Conservation (phyloP, 2,113 vertebrate species). For the Cyanoliseus patagonus region DNA sequence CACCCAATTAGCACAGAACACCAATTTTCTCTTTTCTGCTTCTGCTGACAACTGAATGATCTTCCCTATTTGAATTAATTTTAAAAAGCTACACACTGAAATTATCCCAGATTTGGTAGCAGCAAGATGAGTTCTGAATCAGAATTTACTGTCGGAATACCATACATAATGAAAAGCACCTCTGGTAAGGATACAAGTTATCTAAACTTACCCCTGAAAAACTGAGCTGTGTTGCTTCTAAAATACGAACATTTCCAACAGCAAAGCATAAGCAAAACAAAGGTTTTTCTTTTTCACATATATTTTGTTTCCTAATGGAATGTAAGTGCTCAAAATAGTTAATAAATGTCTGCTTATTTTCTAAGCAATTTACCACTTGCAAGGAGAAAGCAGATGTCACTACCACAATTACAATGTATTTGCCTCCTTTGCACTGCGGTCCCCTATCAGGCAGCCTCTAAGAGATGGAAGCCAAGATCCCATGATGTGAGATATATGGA, state of each 20-base stretch:
- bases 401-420: not conserved
- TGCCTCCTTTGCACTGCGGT: not conserved
- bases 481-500: not conserved
- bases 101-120: not conserved
- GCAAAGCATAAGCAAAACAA: not conserved
- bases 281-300: not conserved
- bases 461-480: not conserved
- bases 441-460: not conserved
- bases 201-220: not conserved
- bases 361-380: not conserved
- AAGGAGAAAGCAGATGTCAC: not conserved
- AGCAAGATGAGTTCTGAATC: not conserved
- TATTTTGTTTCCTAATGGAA: not conserved
- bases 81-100: not conserved
- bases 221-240: not conserved
- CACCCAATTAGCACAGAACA: not conserved
- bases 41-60: slow-evolving; percentile 31
- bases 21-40: not conserved
- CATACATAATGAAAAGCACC: not conserved
- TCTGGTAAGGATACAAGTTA: not conserved
- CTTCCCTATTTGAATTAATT: not conserved
- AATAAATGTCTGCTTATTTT: not conserved
- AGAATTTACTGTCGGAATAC: not conserved
- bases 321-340: not conserved
- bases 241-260: not conserved